Evolutionary conservation across 2,888 invertebrate genomes (phyloP).

Genomic region (Cartodere bifasciata): DNA sequence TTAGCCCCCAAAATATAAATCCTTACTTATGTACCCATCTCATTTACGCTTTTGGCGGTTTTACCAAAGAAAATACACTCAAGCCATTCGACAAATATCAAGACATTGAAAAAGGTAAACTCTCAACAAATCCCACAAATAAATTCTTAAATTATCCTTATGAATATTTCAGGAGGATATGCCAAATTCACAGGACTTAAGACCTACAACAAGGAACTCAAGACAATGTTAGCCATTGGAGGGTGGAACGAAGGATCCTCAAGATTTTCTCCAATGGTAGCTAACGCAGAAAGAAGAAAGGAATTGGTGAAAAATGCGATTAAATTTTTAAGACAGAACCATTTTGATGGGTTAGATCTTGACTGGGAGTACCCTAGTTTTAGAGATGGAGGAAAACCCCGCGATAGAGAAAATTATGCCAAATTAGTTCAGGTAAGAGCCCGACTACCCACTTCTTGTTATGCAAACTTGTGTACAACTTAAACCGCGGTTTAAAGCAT

Average conservation of each 20-base stretch:
- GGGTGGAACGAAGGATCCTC: constrained; percentile 91
- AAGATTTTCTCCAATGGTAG: constrained; percentile 79
- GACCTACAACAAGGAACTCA: constrained; percentile 82
- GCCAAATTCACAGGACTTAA: constrained; percentile 88
- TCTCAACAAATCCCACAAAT: not conserved
- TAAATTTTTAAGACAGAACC: constrained; percentile 80
- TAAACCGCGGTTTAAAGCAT: too few species aligned
- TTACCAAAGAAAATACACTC: constrained; percentile 81
- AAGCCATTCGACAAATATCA: constrained; percentile 92
- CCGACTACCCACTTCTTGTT: too few species aligned
- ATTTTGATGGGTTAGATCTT: constrained; percentile 85
- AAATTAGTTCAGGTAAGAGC: constrained; percentile 60
- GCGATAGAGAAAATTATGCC: constrained; percentile 80
- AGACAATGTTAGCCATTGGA: constrained; percentile 83
- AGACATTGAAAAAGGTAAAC: constrained; percentile 83
- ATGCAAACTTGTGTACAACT: too few species aligned
- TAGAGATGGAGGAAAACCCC: constrained; percentile 66
- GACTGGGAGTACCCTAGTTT: constrained; percentile 87
- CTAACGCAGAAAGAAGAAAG: constrained; percentile 58
- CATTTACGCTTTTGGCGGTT: constrained; percentile 85
- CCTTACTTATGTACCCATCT: constrained; percentile 89
- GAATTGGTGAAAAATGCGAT: constrained; percentile 73
- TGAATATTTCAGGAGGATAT: constrained; percentile 61
- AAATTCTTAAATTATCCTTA: not conserved
- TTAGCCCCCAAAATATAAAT: constrained; percentile 88